These are phyloP conservation scores for Drosophila sechellia DNA, from an alignment of 1,140 invertebrate species.

Conservation along the genomic window DNA sequence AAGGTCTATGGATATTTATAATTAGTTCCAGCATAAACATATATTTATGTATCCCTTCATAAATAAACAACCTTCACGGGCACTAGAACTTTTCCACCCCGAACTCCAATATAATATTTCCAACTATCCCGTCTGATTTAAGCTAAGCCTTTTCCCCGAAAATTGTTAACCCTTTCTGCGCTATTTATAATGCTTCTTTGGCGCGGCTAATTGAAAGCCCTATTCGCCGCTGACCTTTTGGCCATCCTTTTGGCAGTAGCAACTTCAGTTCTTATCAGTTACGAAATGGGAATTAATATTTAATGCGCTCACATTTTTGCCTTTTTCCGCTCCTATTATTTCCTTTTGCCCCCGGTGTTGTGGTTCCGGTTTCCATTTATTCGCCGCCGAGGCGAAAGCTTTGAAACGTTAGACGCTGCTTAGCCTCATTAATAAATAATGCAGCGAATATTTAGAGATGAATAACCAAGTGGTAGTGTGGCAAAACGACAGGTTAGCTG, in stretches of 20 bases:
- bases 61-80: constrained; percentile 15
- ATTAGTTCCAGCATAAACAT: background rate
- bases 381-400: constrained; percentile 25
- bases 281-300: constrained; percentile 81
- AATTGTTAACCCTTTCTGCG: constrained; percentile 28
- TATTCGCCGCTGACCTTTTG: constrained; percentile 50
- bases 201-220: constrained; percentile 59
- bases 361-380: constrained; percentile 46
- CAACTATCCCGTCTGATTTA: constrained; percentile 39
- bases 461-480: constrained; percentile 15
- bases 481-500: constrained; percentile 4
- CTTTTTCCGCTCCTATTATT: constrained; percentile 22
- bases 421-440: constrained; percentile 82
- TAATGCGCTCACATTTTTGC: constrained; percentile 74
- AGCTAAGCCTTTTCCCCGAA: constrained; percentile 6
- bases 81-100: constrained; percentile 3
- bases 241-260: constrained; percentile 18
- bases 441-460: constrained; percentile 57
- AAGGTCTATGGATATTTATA: too few species aligned
- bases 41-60: background rate
- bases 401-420: constrained; percentile 80
- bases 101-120: constrained; percentile 1
- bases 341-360: background rate
- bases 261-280: constrained; percentile 71
- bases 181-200: constrained; percentile 53